Conservation (phyloP, 2,797 vertebrate genomes). For the Hippocampus kuda region DNA sequence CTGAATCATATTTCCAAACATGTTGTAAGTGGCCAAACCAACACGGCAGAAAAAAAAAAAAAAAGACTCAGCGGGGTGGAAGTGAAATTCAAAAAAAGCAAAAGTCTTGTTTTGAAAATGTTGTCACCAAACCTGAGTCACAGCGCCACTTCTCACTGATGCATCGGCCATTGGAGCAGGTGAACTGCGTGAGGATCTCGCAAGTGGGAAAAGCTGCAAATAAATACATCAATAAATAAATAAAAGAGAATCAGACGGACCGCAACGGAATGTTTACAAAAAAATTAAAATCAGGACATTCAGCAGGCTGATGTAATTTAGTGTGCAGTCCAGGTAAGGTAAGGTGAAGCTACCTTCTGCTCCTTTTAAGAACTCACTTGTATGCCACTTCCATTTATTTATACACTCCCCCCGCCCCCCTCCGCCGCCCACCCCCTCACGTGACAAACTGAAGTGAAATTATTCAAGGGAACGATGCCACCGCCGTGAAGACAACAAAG, state of each 20-base stretch:
- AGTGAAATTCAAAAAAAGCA: too few relatives aligned
- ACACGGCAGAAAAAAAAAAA: background rate
- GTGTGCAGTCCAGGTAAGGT: background rate
- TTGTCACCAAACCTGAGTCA: conserved; percentile 78
- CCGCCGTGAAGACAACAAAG: background rate
- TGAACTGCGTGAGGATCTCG: conserved; percentile 83
- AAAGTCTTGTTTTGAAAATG: background rate
- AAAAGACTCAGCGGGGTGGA: background rate
- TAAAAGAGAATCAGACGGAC: background rate
- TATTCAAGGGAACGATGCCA: background rate
- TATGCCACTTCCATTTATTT: background rate
- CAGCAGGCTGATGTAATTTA: background rate
- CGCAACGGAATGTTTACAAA: background rate
- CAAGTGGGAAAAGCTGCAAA: conserved; percentile 87
- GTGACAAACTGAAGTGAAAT: background rate
- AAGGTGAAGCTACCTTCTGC: background rate
- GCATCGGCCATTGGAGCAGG: conserved; percentile 87
- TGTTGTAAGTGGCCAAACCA: background rate
- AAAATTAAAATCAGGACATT: background rate
- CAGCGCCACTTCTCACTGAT: conserved; percentile 91
- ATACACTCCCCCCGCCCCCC: background rate
- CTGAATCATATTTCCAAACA: conserved; percentile 47
- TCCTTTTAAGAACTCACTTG: background rate
- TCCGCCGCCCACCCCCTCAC: background rate
- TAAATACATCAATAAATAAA: background rate